Base-by-base conservation (phyloP, 2,113 vertebrate genomes). In the Otus sunia region DNA sequence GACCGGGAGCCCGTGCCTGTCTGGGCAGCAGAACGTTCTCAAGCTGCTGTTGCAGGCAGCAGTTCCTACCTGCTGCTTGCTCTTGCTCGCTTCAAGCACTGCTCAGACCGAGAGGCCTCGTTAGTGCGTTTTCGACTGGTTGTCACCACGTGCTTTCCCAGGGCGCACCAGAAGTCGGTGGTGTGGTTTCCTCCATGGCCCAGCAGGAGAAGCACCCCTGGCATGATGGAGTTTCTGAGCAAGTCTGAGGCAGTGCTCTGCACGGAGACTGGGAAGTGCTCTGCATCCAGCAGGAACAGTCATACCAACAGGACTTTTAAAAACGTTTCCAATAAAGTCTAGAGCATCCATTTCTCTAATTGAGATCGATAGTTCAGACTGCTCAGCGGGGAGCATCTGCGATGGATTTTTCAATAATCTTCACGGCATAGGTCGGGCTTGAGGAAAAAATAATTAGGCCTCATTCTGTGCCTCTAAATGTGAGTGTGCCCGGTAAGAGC, bases 81-180 rank as follows among this genome's bases (percentile, higher is more conserved):
- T 52, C 29, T 13, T 22, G 30, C 45, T 74, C 3, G 1, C 55
- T 56, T 52, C 0, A 1, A 76, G 49, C 37, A 4, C 32, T 32
- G 53, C 12, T 82, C 39, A 34, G 39, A 45, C 43, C 7, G 0
- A 43, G 71, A 50, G 47, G 60, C 45, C 52, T 64, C 4, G 1
- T 17, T 19, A 15, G 36, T 8, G 12, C 0, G 0, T 63, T 39
- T 60, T 56, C 36, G 3, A 5, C 13, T 47, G 22, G 37, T 12
- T 74, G 68, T 69, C 59, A 77, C 34, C 2, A 0, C 52, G 83
- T 30, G 49, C 56, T 81, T 34, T 89, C 43, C 59, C 30, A 34
- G 45, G 14, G 41, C 1, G 1, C 58, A 30, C 6, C 17, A 1
- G 45, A 50, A 62, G 17, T 15, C 0, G 0, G 27, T 63, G 73